Evolutionary conservation across 2,113 vertebrate species (phyloP), one percentile per base, ranked within the genome.

Genomic region (Microcebus lehilahytsara): DNA sequence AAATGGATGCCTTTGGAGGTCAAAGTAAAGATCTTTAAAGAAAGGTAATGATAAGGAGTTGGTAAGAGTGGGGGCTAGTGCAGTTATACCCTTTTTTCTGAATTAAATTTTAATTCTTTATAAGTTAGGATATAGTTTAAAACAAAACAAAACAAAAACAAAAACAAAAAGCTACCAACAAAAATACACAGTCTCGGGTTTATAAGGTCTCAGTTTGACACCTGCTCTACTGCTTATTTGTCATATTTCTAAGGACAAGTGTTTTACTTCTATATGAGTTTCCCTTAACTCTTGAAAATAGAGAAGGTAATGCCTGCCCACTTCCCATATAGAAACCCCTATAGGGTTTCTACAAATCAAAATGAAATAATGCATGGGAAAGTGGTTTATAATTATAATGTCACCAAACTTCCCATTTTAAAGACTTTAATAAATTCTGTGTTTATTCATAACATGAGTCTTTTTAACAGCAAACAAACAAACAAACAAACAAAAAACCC

Each of bases 81-180:
- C 7, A 91, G 64, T 37, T 51, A 75, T 11, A 49, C 8, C 4
- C 79, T 91, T 93, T 66, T 67, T 86, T 75, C 49, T 81, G 11
- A 77, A 23, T 89, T 42, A 27, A 94, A 20, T 86, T 91, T 86
- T 81, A 95, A 89, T 84, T 94, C 25, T 62, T 88, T 62, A 64
- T 64, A 85, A 88, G 32, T 78, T 17, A 78, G 42, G 3, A 37
- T 64, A 1, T 91, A 67, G 25, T 62, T 75, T 91, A 77, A 77
- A 81, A 77, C n/a, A 77, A 49, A 53, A 91, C 78, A 51, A 77
- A 34, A 67, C 32, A 67, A 66, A 66, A 34, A 67, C 32, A 67
- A 66, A 66, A 66, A 69, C 66, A 69, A 69, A 69, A n/a, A n/a
- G 8, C 42, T 53, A 37, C 20, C 58, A 91, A 46, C 14, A 79